Evolutionary conservation across 2,797 vertebrate genomes (phyloP).

Genomic region (Oreonectes daqikongensis): DNA sequence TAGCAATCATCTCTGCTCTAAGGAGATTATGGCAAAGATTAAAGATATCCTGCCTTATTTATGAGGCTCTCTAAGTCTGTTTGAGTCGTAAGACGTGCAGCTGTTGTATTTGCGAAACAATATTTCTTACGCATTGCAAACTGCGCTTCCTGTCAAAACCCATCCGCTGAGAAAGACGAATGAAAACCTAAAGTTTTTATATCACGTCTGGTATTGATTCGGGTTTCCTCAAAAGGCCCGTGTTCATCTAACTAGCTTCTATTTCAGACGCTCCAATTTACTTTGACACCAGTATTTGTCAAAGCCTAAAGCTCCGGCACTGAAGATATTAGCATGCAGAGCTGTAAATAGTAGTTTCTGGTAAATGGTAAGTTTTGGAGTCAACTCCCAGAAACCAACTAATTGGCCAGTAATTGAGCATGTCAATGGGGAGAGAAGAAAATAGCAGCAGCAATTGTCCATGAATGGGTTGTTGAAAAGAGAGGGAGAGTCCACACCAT

Average conservation of each 20-base stretch:
- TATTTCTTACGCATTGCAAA: conserved; percentile 4
- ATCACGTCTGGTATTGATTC: conserved; percentile 34
- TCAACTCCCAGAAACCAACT: conserved; percentile 39
- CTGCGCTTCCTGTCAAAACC: conserved; percentile 17
- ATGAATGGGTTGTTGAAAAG: conserved; percentile 41
- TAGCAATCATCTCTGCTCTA: conserved; percentile 38
- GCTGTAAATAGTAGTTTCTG: conserved; percentile 36
- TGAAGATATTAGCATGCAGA: conserved; percentile 13
- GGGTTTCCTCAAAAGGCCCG: conserved; percentile 14
- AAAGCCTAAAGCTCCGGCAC: conserved; percentile 17
- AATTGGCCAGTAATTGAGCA: conserved; percentile 52
- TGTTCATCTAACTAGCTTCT: conserved; percentile 37
- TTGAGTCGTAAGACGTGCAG: conserved; percentile 25
- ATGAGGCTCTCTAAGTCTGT: conserved; percentile 37
- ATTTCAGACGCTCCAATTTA: conserved; percentile 38
- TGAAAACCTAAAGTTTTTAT: conserved; percentile 31
- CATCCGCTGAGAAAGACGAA: conserved; percentile 1
- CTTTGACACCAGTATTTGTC: conserved; percentile 46
- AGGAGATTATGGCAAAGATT: conserved; percentile 42
- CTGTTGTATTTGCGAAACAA: conserved; percentile 25
- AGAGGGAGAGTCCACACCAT: conserved; percentile 41
- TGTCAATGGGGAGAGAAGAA: conserved; percentile 47
- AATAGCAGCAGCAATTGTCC: conserved; percentile 53
- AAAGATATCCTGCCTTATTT: conserved; percentile 43
- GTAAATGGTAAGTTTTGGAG: conserved; percentile 44